Base-by-base conservation (phyloP, 2,797 vertebrate genomes). In the Hybognathus amarus region DNA sequence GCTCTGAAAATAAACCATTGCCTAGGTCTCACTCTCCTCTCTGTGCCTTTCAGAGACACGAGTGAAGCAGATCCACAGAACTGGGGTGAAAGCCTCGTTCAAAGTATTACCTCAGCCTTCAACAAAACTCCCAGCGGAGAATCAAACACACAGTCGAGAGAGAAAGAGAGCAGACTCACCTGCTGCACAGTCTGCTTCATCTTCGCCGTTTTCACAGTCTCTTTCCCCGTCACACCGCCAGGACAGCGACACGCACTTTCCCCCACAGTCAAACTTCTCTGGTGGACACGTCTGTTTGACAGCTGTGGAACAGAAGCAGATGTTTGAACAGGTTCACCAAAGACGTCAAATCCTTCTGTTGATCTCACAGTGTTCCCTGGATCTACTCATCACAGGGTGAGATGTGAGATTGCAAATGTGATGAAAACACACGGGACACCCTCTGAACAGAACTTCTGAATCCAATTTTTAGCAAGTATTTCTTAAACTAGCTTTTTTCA, bases 201-300 rank as follows among this genome's bases (percentile, higher is more conserved):
- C 98, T 0, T 94, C 92, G 18, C 97, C 97, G 0, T 95, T 98
- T 90, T 98, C 97, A 6, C 98, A 99, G 73, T 99, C 98, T 92
- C 93, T 96, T 93, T 99, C 97, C 0, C 98, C 97, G 6, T 99
- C 98, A 33, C 98, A 99, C 89, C 94, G 94, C 97, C 98, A 99
- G 1, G 97, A 97, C 24, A 95, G 91, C 0, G 98, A 97, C 90
- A 99, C 97, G 79, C 98, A 99, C 91, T 97, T 98, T 93, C 97
- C 97, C 86, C 97, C 97, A 82, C 98, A 99, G 95, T 98, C 97
- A 7, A 98, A 97, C 93, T 98, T 99, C 95, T 98, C 97, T 8
- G 96, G 94, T 7, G 97, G 96, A 83, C 98, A 99, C 8, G 96
- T 96, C 92, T 97, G 96, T 92, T 95, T 97, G 91, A 95, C 97